Evolutionary conservation across 2,797 vertebrate species (phyloP).

Genomic region (Malurus leucopterus): DNA sequence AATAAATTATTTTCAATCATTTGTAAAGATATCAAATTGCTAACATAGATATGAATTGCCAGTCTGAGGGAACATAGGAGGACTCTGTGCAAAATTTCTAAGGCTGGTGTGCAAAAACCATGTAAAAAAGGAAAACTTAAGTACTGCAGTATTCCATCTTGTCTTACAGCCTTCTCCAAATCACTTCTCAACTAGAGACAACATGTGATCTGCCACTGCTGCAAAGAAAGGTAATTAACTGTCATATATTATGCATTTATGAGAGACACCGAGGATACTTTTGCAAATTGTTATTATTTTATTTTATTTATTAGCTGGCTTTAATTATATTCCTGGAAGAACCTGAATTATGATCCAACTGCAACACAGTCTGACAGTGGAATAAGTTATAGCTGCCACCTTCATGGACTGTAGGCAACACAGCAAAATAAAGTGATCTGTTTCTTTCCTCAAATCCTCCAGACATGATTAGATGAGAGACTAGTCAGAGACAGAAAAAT

Average conservation of each 20-base stretch:
- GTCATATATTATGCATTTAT: constrained; percentile 33
- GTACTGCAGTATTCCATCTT: background rate
- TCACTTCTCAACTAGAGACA: background rate
- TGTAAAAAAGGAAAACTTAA: background rate
- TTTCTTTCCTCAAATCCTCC: background rate
- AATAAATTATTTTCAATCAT: background rate
- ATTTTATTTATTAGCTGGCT: constrained; percentile 38
- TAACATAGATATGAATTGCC: background rate
- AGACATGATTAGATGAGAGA: background rate
- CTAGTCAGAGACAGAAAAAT: background rate
- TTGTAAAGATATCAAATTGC: background rate
- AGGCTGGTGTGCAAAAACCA: background rate
- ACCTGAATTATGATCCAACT: background rate
- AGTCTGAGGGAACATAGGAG: background rate
- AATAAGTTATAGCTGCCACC: constrained; percentile 28
- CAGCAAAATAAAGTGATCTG: background rate
- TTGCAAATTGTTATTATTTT: constrained; percentile 36
- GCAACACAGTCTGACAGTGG: background rate
- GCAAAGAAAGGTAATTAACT: background rate
- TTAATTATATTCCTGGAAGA: constrained; percentile 50
- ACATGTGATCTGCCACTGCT: background rate
- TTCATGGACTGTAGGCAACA: background rate
- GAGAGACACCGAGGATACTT: background rate
- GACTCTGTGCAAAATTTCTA: background rate
- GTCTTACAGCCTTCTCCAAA: background rate